A percentile compares a stretch with the other conserved stretches of the same genome.
Conservation (phyloP, 2,888 invertebrate genomes). For the Nebria brevicollis region DNA sequence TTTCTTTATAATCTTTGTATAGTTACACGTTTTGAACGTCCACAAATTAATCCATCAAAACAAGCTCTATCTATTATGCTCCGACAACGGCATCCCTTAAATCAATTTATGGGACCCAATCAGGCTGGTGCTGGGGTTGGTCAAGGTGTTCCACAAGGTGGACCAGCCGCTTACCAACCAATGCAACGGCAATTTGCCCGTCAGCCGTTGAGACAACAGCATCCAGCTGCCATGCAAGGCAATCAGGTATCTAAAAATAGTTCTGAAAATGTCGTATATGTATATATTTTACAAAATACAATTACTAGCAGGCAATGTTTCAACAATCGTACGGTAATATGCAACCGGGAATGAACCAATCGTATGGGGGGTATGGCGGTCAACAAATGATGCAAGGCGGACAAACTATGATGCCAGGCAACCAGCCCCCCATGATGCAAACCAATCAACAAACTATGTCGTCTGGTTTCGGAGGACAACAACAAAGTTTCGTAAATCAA, state of each 20-base stretch:
- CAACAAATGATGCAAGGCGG: slow-evolving; percentile 60
- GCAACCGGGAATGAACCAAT: slow-evolving; percentile 73
- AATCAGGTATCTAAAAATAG: slow-evolving; percentile 57
- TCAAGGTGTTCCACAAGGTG: slow-evolving; percentile 58
- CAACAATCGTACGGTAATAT: slow-evolving; percentile 72
- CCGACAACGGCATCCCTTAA: slow-evolving; percentile 76
- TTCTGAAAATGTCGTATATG: background rate
- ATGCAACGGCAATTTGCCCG: slow-evolving; percentile 65
- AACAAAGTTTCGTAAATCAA: slow-evolving; percentile 55
- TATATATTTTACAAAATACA: background rate
- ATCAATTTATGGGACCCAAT: slow-evolving; percentile 62
- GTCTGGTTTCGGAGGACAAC: slow-evolving; percentile 53
- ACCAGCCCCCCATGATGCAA: slow-evolving; percentile 60
- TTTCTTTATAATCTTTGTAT: slow-evolving; percentile 48
- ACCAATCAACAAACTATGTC: slow-evolving; percentile 55
- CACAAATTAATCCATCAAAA: slow-evolving; percentile 77
- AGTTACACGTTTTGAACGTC: slow-evolving; percentile 64
- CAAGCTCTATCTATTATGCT: slow-evolving; percentile 89
- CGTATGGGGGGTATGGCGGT: slow-evolving; percentile 70
- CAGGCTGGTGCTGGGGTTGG: slow-evolving; percentile 55
- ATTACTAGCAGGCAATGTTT: slow-evolving; percentile 65
- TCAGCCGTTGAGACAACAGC: slow-evolving; percentile 63
- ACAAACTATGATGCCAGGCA: slow-evolving; percentile 54
- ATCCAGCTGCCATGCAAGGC: slow-evolving; percentile 60
- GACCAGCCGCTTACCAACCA: slow-evolving; percentile 60